These are phyloP conservation scores for Leptinotarsa juncta DNA, from an alignment of 2,888 invertebrate genomes.

Conservation along the genomic window DNA sequence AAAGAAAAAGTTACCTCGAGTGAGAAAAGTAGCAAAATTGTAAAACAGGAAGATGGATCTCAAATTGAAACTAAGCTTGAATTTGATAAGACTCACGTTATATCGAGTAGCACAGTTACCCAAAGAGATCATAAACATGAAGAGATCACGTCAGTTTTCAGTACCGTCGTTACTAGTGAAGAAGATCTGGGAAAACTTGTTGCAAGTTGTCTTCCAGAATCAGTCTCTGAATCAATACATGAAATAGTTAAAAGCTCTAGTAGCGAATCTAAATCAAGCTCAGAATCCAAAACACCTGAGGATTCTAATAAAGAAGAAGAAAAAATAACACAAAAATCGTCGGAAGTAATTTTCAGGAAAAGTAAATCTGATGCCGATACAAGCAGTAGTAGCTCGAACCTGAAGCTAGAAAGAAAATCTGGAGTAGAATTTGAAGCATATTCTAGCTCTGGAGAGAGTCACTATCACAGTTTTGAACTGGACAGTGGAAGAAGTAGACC, in stretches of 20 bases:
- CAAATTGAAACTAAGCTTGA: slow-evolving; percentile 49
- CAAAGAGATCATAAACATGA: slow-evolving; percentile 50
- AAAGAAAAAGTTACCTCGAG: slow-evolving; percentile 44
- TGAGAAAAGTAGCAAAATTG: slow-evolving; percentile 52
- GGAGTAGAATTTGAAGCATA: slow-evolving; percentile 83
- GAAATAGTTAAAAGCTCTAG: slow-evolving; percentile 63
- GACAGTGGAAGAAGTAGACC: slow-evolving; percentile 80
- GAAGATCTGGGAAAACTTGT: slow-evolving; percentile 49
- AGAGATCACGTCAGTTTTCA: slow-evolving; percentile 51
- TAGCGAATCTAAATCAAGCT: slow-evolving; percentile 66
- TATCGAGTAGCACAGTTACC: slow-evolving; percentile 41
- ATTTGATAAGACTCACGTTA: slow-evolving; percentile 47
- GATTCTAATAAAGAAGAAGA: slow-evolving; percentile 64
- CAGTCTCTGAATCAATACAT: slow-evolving; percentile 44
- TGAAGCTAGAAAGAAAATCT: slow-evolving; percentile 75
- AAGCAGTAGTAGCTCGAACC: slow-evolving; percentile 61
- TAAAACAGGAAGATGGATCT: slow-evolving; percentile 51
- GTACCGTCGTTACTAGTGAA: slow-evolving; percentile 32
- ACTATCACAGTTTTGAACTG: slow-evolving; percentile 89
- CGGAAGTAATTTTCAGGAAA: slow-evolving; percentile 61
- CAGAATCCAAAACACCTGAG: slow-evolving; percentile 68
- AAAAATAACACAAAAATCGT: slow-evolving; percentile 49
- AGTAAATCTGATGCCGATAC: slow-evolving; percentile 61
- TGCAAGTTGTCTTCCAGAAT: slow-evolving; percentile 43
- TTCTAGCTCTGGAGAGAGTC: slow-evolving; percentile 90